Percentiles rank a stretch among this genome's conserved stretches.
These are phyloP conservation scores for Batillaria attramentaria DNA, from an alignment of 1,140 invertebrate genomes.

Conservation along the genomic window DNA sequence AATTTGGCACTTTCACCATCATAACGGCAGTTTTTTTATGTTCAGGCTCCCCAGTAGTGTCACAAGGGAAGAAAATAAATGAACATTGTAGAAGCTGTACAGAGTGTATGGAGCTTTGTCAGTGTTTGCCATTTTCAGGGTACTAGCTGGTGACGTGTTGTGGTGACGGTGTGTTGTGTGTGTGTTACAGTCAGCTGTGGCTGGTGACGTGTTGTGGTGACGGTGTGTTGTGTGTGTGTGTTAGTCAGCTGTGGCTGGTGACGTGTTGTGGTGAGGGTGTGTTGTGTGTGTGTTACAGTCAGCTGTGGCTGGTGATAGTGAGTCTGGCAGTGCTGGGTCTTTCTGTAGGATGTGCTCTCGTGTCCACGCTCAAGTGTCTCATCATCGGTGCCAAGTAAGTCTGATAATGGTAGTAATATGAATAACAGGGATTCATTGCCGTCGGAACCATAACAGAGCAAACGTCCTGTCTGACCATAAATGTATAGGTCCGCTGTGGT, in stretches of 20 bases:
- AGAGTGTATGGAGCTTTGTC: neutral
- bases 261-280: neutral
- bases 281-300: slow-evolving; percentile 32
- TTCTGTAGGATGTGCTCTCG: slow-evolving; percentile 46
- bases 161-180: neutral
- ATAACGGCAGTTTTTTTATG: neutral
- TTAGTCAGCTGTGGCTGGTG: slow-evolving; percentile 37
- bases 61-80: neutral
- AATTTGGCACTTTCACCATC: neutral
- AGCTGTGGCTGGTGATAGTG: slow-evolving; percentile 49
- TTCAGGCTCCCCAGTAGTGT: neutral
- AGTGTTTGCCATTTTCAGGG: too few relatives aligned
- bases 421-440: neutral
- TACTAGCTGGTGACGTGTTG: neutral
- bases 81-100: neutral
- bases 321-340: slow-evolving; percentile 49
- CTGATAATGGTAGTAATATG: neutral
- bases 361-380: slow-evolving; percentile 53
- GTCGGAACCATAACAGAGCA: neutral
- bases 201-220: slow-evolving; percentile 41
- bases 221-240: slow-evolving; percentile 46
- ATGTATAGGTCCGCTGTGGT: neutral
- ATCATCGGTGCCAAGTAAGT: slow-evolving; percentile 57
- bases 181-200: slow-evolving; percentile 49
- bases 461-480: neutral